Base-by-base conservation (phyloP, 2,888 invertebrate genomes). In the Cataglyphis albicans region DNA sequence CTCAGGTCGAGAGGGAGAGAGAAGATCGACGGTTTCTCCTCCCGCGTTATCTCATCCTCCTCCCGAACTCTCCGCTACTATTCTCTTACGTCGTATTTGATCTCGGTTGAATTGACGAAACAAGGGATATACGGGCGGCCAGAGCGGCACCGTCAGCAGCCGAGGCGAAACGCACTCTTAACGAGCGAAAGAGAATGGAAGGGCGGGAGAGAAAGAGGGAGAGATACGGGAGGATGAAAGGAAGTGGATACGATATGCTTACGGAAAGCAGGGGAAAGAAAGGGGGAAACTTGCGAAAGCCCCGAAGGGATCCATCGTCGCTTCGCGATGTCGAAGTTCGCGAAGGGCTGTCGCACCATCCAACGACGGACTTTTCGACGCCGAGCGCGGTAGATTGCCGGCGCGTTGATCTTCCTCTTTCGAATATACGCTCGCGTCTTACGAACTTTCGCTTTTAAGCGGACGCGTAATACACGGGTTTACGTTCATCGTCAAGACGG, bases 51-150 rank as follows among this genome's bases (percentile, higher is more conserved):
- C 55, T 73, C 10, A 64, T 73, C n/a, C 41, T 29, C 55, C 18
- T 18, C 18, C 18, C 35, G 35, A 55, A n/a, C 59, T 15, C 35
- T 41, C 25, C 32, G 10, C 57, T 55, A 75, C 21, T 72, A 57
- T 78, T 67, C 74, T 44, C 72, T 64, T 68, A 68, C 84, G 83
- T 86, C 75, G 78, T 87, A 90, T 91, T 91, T 90, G 88, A 91
- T 90, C 88, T 89, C 83, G 76, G 85, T 82, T 83, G 87, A 89
- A 89, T 87, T 86, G 87, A 86, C 67, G 86, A 84, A 88, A 87
- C 90, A 86, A 85, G 86, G 87, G 90, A 91, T 90, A 91, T 90
- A 84, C 88, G 87, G 89, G 90, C 74, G 86, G 68, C 61, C 75
- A 82, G 82, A 82, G 82, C 67, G 73, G 57, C 81, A 57, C 48